Evolutionary conservation across 30 jellyfish, hydroid and myxozoan genomes (phyloP), one percentile per base, ranked within the genome.

Genomic region (Pelagia noctiluca): DNA sequence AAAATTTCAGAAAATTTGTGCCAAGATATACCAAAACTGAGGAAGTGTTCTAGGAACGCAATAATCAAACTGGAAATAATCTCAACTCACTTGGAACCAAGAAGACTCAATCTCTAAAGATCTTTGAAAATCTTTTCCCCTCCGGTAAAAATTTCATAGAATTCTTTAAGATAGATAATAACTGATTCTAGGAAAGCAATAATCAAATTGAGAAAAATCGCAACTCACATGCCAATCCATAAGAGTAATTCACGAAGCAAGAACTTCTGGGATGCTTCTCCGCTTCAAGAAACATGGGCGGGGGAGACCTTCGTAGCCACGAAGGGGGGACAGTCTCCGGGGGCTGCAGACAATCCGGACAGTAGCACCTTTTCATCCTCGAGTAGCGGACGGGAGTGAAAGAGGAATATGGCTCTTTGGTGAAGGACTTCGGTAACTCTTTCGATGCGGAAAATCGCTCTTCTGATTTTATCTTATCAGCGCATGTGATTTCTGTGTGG

Each of bases 381-480:
- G 78, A 61, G 46, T 35, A 62, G 60, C 92, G 53, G 31, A 53
- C 19, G 28, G 92, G 54, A 46, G 35, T 34, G 54, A 31, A 16
- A 10, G 78, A 65, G 25, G 66, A 34, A 60, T 68, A 53, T 18
- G 71, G 86, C 12, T 19, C 67, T 16, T 29, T 10, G 42, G 35
- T 23, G 19, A 68, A 13, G 30, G 85, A 67, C 32, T 86, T 68
- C 60, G 68, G 75, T n/a, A 5, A 18, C 1, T 68, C 85, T 61
- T 83, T 29, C 53, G 92, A 32, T 82, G 92, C 63, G 70, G 47
- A 33, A 82, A 10, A 10, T 16, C 19, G 33, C 23, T 69, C n/a
- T 66, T 36, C 54, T 3, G 18, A 24, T 35, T 46, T 7, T 36
- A n/a, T 11, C 4, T 8, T 70, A 37, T 70, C n/a, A 18, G 50